Evolutionary conservation across 2,888 invertebrate species (phyloP).

Genomic region (Pediacus dermestoides): DNA sequence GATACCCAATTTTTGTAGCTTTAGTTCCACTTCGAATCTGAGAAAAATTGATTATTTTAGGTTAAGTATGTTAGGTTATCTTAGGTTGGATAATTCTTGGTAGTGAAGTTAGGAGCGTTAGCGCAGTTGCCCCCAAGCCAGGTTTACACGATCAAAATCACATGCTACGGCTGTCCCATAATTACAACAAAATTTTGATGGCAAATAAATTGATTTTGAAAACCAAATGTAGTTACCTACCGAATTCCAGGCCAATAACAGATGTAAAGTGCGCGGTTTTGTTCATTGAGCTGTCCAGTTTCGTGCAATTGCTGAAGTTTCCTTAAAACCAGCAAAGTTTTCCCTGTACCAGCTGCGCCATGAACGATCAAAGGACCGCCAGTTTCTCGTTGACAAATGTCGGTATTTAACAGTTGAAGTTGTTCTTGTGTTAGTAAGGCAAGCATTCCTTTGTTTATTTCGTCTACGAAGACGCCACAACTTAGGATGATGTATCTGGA

Average conservation of each 20-base stretch:
- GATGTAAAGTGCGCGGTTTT: slow-evolving; percentile 43
- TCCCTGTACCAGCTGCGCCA: slow-evolving; percentile 48
- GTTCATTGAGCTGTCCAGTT: slow-evolving; percentile 36
- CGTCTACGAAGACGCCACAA: slow-evolving; percentile 45
- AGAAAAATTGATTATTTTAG: no score
- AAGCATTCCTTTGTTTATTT: slow-evolving; percentile 41
- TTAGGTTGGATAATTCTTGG: no score
- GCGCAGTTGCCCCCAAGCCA: no score
- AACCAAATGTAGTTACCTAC: slow-evolving; percentile 23
- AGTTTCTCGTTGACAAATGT: slow-evolving; percentile 32
- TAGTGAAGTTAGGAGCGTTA: no score
- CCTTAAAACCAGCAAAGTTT: slow-evolving; percentile 43
- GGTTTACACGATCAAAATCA: no score
- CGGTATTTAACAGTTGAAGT: slow-evolving; percentile 35
- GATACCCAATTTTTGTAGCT: slow-evolving; percentile 34
- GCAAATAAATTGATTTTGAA: no score
- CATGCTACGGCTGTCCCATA: no score
- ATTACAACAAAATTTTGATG: no score
- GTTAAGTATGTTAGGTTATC: no score
- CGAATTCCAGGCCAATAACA: slow-evolving; percentile 47
- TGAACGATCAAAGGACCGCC: slow-evolving; percentile 35
- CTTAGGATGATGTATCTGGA: slow-evolving; percentile 43
- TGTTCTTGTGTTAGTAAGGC: slow-evolving; percentile 44
- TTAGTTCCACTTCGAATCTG: slow-evolving; percentile 38
- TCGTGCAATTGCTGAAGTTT: slow-evolving; percentile 42